A percentile compares a stretch with the other conserved stretches of the same genome.
Evolutionary conservation across 2,113 vertebrate genomes (phyloP).

Genomic region (Crotophaga sulcirostris): DNA sequence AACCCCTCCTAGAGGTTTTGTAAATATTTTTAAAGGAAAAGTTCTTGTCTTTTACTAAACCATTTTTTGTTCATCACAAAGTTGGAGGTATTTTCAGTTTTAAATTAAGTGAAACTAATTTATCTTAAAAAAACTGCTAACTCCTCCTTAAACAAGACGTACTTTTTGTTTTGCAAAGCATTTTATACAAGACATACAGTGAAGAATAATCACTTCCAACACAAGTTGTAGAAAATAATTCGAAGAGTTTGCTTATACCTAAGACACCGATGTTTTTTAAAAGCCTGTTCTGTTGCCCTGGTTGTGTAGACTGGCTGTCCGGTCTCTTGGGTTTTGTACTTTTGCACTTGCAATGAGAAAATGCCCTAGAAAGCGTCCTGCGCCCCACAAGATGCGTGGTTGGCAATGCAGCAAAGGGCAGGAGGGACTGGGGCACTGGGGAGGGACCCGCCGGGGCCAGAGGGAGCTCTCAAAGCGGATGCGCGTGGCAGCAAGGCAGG

Average conservation of each 20-base stretch:
- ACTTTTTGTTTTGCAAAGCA: neutral
- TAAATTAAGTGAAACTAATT: neutral
- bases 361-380: too few species aligned
- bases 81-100: neutral
- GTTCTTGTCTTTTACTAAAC: neutral
- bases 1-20: neutral
- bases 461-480: rapidly evolving
- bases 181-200: neutral
- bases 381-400: rapidly evolving
- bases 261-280: neutral
- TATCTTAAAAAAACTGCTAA: neutral
- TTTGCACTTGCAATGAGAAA: too few species aligned
- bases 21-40: neutral
- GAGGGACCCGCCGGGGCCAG: too few species aligned
- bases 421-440: rapidly evolving
- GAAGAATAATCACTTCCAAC: neutral
- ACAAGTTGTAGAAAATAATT: neutral
- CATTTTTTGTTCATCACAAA: neutral
- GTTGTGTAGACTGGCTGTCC: neutral
- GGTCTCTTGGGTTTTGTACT: neutral
- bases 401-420: too few species aligned
- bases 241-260: neutral
- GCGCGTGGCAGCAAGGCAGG: rapidly evolving
- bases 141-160: neutral
- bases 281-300: neutral